phyloP scores from a whole-genome alignment of 2,113 vertebrate species.

The Campylomormyrus tamandua region DNA sequence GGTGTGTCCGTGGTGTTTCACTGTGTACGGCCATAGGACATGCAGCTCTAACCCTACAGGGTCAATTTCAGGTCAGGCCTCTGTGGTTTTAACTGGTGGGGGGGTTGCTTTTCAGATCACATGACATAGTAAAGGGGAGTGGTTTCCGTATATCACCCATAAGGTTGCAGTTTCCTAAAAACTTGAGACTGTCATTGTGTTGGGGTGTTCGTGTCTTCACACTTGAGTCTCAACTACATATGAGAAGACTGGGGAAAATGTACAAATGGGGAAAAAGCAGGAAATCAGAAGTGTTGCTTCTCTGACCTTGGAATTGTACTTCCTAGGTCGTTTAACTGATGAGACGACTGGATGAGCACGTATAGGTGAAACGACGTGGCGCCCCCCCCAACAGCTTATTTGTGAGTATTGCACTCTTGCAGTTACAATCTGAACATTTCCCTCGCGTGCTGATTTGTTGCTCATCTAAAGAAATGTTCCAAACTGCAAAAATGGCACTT shows the following conservation, averaged over 20 bases:
- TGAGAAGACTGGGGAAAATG: background rate
- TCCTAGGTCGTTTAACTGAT: background rate
- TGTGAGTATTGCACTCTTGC: background rate
- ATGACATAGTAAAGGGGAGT: background rate
- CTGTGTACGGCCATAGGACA: background rate
- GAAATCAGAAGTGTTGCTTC: background rate
- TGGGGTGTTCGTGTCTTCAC: background rate
- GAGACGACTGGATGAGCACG: background rate
- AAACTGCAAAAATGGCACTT: background rate
- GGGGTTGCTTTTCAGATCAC: background rate
- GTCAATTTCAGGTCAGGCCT: conserved; percentile 11
- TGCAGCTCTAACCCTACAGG: background rate
- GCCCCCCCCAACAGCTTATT: background rate
- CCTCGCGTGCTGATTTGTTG: background rate
- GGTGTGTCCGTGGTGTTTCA: background rate
- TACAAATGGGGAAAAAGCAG: background rate
- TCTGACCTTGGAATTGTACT: background rate
- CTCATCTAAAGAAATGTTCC: background rate
- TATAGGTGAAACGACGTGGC: background rate
- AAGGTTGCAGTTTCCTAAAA: background rate
- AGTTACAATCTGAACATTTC: background rate
- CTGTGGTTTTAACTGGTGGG: background rate
- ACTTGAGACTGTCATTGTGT: background rate
- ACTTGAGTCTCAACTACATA: background rate
- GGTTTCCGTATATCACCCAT: background rate